A percentile compares a stretch with the other conserved stretches of the same genome.
Evolutionary conservation across 92 coral and sea anemone genomes (phyloP).

Genomic region (Blastomussa wellsi): DNA sequence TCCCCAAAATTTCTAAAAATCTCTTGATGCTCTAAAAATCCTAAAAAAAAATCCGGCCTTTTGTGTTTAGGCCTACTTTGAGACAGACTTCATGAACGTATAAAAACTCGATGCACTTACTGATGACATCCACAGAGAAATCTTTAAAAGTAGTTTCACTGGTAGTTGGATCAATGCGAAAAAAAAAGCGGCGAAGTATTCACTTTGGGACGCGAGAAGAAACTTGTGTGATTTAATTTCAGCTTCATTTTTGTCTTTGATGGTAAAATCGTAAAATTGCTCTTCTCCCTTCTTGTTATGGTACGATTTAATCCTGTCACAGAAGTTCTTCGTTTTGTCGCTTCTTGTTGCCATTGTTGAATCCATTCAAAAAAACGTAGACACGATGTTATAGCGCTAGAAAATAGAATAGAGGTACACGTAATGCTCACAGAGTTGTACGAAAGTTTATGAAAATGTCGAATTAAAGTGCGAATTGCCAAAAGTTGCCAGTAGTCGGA

Average conservation of each 20-base stretch:
- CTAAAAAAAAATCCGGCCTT: too few species aligned
- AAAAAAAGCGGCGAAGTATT: constrained; percentile 11
- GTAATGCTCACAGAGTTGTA: too few species aligned
- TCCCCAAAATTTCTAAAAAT: too few species aligned
- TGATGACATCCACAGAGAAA: constrained; percentile 10
- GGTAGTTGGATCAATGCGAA: background rate
- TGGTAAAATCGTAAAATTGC: constrained; percentile 23
- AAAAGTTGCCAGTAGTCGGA: too few species aligned
- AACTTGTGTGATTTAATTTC: constrained; percentile 7
- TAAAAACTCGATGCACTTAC: background rate
- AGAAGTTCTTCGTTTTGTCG: background rate
- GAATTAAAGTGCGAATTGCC: too few species aligned
- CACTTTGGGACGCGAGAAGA: constrained; percentile 22
- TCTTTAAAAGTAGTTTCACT: background rate
- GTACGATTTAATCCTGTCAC: constrained; percentile 1
- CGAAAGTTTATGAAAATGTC: too few species aligned
- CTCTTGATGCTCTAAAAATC: too few species aligned
- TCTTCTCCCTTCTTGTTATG: background rate
- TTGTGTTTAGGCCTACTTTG: too few species aligned
- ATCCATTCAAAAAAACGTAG: too few species aligned
- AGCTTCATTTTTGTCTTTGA: constrained; percentile 20
- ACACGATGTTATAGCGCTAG: too few species aligned
- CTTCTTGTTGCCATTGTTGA: background rate
- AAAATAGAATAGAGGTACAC: too few species aligned
- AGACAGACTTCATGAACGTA: constrained; percentile 2